Base-by-base conservation (phyloP, 2,797 vertebrate genomes). In the Lutjanus argentimaculatus region DNA sequence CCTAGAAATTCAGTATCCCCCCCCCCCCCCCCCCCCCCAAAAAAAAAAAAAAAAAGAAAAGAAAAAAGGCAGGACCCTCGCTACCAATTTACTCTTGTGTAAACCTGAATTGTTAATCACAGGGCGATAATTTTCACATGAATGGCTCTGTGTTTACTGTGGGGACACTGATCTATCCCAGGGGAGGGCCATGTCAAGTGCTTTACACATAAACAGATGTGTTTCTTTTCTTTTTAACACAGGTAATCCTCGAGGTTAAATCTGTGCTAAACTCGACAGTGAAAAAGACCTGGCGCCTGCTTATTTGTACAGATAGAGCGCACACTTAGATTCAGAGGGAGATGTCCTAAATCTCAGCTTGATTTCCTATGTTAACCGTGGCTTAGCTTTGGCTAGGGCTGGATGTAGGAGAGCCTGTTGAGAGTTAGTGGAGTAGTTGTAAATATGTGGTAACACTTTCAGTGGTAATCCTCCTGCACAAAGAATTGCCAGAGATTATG, bases 381-480 rank as follows among this genome's bases (percentile, higher is more conserved):
- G 93, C 95, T 96, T 95, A 95, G 93, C 94, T 48, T 85, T 85
- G 89, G 90, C 94, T 91, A 36, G 89, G 92, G 91, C 89, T 80
- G 91, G 90, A 91, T 93, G 91, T 91, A 90, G 90, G 91, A 92
- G 90, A 95, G 95, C 91, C 94, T 94, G 94, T 95, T 93, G 94
- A 95, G 93, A 95, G 93, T 96, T 95, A 94, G 93, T 93, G 92
- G 93, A 94, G 90, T 93, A 95, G 93, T 94, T 94, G 94, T 95
- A 96, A 95, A 95, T 96, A 96, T 94, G 93, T 94, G 91, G 89
- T 95, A 96, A 95, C 95, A 95, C 93, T 95, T 95, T 93, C 93
- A 92, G 90, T 86, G 80, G 93, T 96, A 96, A 96, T 96, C 95
- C 94, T 92, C 91, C 87, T 85, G 90, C 93, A 95, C 94, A 95